Conservation (phyloP, 2,113 vertebrate species). For the Octodon degus region DNA sequence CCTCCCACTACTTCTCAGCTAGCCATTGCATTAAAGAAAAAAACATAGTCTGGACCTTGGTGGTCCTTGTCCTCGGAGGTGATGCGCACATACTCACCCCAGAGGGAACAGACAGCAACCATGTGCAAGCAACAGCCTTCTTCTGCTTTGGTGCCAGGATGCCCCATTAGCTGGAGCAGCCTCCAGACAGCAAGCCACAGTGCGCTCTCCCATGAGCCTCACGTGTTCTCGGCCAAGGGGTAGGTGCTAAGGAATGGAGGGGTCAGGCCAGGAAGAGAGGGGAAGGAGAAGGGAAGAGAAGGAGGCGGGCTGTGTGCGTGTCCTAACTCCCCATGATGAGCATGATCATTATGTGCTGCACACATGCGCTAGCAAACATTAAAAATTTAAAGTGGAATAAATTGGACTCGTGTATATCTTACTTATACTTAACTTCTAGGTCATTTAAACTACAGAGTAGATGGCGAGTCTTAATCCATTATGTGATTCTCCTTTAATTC, state of each 20-base stretch:
- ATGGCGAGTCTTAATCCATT: background rate
- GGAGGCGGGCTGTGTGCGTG: background rate
- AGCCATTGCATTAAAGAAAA: background rate
- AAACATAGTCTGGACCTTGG: background rate
- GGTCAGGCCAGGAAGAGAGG: background rate
- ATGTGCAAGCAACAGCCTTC: background rate
- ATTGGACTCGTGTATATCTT: background rate
- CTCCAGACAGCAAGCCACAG: background rate
- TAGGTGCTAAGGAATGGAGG: background rate
- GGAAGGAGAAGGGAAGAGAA: background rate
- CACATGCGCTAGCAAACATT: background rate
- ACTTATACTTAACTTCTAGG: background rate
- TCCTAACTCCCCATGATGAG: background rate
- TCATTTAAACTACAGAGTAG: background rate
- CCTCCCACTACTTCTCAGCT: background rate
- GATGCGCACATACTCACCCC: fast-evolving
- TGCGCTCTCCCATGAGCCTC: background rate
- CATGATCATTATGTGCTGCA: background rate
- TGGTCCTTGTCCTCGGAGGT: background rate
- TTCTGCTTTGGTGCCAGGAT: background rate
- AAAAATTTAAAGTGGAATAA: background rate
- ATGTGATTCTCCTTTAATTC: background rate
- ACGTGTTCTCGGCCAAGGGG: background rate
- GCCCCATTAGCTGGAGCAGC: background rate
- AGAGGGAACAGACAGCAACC: background rate